phyloP scores from a whole-genome alignment of 2,888 invertebrate genomes.

The Villa cingulata region DNA sequence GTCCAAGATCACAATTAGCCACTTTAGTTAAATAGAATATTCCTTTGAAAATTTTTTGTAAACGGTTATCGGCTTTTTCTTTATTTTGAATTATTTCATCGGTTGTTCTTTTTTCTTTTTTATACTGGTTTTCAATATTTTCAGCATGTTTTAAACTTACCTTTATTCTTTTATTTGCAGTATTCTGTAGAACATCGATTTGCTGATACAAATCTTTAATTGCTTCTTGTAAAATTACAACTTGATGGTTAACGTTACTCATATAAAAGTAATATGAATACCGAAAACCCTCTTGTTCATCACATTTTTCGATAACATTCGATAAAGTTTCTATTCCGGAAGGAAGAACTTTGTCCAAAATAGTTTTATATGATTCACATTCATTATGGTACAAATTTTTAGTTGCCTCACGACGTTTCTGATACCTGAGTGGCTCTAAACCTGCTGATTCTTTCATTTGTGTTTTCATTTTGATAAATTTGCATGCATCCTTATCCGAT shows the following conservation, averaged over 20 bases:
- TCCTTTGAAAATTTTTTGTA: constrained; percentile 23
- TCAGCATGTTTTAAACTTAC: constrained; percentile 23
- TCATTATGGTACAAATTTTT: constrained; percentile 25
- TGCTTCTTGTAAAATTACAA: constrained; percentile 25
- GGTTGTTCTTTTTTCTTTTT: constrained; percentile 17
- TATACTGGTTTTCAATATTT: constrained; percentile 19
- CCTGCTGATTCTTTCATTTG: constrained; percentile 22
- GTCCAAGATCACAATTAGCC: constrained; percentile 38
- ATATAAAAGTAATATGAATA: constrained; percentile 34
- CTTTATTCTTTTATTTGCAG: constrained; percentile 20
- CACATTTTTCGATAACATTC: constrained; percentile 29
- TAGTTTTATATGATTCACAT: constrained; percentile 27
- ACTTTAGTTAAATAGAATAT: constrained; percentile 30
- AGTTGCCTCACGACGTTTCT: constrained; percentile 24
- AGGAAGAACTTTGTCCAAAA: constrained; percentile 20
- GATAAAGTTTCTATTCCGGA: constrained; percentile 19
- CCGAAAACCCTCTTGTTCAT: constrained; percentile 31
- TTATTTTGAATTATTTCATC: constrained; percentile 17
- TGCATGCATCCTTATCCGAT: constrained; percentile 24
- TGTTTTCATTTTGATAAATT: constrained; percentile 27
- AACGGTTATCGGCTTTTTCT: constrained; percentile 19
- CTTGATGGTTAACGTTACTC: constrained; percentile 25
- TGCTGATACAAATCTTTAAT: constrained; percentile 26
- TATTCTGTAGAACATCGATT: constrained; percentile 28
- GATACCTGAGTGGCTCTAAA: constrained; percentile 30